phyloP scores from a whole-genome alignment of 2,113 vertebrate species.

The Fregetta grallaria region DNA sequence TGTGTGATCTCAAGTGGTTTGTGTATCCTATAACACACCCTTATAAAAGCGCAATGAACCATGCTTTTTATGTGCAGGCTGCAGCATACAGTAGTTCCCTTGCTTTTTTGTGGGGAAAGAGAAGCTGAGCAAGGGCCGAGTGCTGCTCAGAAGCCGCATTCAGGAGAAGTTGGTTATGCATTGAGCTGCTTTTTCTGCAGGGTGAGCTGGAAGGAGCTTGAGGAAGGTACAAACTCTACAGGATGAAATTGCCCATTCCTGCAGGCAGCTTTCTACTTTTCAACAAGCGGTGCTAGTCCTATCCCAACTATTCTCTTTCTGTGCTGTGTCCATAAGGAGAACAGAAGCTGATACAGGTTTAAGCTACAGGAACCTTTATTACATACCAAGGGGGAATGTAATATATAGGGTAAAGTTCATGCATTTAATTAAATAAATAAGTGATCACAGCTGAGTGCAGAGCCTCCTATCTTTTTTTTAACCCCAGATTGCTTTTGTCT shows the following conservation, averaged over 20 bases:
- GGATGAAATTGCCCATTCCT: neutral
- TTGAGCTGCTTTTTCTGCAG: neutral
- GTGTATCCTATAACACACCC: fast-evolving
- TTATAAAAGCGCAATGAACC: neutral
- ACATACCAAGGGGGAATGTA: neutral
- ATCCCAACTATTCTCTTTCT: neutral
- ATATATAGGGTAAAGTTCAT: neutral
- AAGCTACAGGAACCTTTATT: neutral
- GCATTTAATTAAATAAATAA: neutral
- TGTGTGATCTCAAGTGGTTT: neutral
- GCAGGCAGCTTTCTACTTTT: neutral
- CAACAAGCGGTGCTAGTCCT: neutral
- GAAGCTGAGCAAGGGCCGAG: fast-evolving
- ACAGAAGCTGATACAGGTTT: neutral
- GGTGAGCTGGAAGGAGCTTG: neutral
- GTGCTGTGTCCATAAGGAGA: neutral
- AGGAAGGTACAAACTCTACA: neutral
- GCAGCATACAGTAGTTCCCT: neutral
- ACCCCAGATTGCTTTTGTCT: neutral
- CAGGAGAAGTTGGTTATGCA: neutral
- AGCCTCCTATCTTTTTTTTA: neutral
- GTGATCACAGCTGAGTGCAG: neutral
- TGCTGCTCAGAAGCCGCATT: neutral
- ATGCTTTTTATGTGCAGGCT: neutral
- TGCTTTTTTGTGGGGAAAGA: neutral